Base-by-base conservation (phyloP, 2,797 vertebrate species). In the Neoniphon sammara region DNA sequence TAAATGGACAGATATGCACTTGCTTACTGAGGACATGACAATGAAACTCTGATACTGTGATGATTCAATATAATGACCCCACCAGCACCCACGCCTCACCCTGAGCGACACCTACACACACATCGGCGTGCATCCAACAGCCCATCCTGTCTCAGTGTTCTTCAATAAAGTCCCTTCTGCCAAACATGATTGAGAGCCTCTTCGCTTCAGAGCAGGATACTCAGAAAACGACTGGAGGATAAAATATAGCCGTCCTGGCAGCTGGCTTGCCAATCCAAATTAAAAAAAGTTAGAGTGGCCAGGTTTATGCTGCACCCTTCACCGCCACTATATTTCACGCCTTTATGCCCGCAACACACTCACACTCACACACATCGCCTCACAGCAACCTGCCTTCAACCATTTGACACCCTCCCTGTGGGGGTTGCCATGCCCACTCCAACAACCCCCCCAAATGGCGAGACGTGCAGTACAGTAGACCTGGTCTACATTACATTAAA, bases 101-200 rank as follows among this genome's bases (percentile, higher is more conserved):
- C 39, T 23, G 36, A 58, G 9, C 39, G 49, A 14, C 9, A 17
- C 44, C 27, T 50, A 46, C 47, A 21, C 15, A 63, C 59, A 18
- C 31, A 20, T 9, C 36, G 8, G 23, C 70, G 70, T 62, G 21
- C 23, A 69, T 36, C 54, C 68, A 15, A 57, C 77, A 64, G 78
- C 80, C 80, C 89, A 80, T 91, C 89, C 58, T 11, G 55, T 63
- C 71, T 80, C 78, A 66, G 75, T 86, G 81, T 91, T 91, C 82
- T 82, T 88, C 90, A 89, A 93, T 94, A 93, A 93, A 95, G 87
- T 77, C 75, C 50, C 71, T 50, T 66, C 79, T 89, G 92, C 88
- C 92, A 91, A 79, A 65, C 80, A 85, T 94, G 94, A 95, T 94
- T 87, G 91, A 94, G 91, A 91, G 92, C 82, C 91, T 91, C 93